Conservation (phyloP, 2,113 vertebrate species). For the Alosa alosa region DNA sequence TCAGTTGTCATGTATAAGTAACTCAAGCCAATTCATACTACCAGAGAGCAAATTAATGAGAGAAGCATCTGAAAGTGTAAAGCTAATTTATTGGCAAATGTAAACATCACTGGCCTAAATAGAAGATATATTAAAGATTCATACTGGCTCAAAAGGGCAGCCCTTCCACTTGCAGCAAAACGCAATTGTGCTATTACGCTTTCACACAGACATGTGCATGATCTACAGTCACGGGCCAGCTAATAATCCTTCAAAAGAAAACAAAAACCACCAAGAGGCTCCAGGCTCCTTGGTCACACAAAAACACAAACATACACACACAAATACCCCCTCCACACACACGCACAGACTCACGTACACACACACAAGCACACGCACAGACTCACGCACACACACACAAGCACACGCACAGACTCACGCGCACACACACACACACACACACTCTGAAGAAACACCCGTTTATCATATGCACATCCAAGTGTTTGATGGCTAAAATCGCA, state of each 20-base stretch:
- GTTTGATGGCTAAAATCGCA: neutral
- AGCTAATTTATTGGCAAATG: slow-evolving; percentile 33
- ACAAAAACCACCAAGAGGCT: slow-evolving; percentile 18
- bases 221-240: neutral
- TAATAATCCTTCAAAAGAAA: slow-evolving; percentile 10
- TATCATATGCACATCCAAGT: neutral
- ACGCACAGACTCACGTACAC: neutral
- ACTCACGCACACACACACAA: neutral
- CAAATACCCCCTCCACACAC: neutral
- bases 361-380: slow-evolving; percentile 15
- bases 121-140: neutral
- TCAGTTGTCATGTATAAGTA: neutral
- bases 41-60: neutral
- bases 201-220: neutral
- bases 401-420: neutral
- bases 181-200: neutral
- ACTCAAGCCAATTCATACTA: neutral
- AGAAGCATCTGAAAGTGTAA: slow-evolving; percentile 3
- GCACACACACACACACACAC: slow-evolving; percentile 17
- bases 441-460: neutral
- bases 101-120: slow-evolving; percentile 23
- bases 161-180: slow-evolving; percentile 4
- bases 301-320: neutral
- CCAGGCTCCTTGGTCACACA: neutral
- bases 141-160: slow-evolving; percentile 15